Conservation (phyloP, 2,113 vertebrate genomes). For the Catagonus wagneri region DNA sequence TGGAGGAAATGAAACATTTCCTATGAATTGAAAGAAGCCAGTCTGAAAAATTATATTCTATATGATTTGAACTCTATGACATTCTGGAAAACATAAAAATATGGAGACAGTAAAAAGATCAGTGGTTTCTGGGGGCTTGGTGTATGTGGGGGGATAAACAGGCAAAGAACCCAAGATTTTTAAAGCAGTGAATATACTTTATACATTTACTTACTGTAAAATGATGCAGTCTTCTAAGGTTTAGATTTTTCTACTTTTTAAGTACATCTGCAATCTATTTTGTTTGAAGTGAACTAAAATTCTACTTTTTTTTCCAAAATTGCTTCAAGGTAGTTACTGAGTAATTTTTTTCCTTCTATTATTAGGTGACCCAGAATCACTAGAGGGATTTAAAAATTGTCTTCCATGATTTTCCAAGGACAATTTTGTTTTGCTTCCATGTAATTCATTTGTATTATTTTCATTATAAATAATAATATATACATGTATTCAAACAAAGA, state of each 20-base stretch:
- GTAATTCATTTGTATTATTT: neutral
- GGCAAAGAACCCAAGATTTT: neutral
- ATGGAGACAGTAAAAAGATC: neutral
- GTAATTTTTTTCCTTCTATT: neutral
- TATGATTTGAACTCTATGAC: neutral
- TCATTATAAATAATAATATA: neutral
- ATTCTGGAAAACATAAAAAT: neutral
- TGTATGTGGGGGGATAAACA: neutral
- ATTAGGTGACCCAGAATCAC: neutral
- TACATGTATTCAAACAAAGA: neutral
- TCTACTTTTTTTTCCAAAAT: neutral
- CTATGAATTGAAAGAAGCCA: neutral
- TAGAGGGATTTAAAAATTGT: neutral
- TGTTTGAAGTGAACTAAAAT: neutral
- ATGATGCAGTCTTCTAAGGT: neutral
- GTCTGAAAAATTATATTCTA: neutral
- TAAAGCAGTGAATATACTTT: neutral
- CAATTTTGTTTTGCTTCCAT: neutral
- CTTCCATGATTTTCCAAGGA: neutral
- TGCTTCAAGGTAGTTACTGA: neutral
- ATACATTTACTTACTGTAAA: neutral
- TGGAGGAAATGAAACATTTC: neutral
- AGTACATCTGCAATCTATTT: neutral
- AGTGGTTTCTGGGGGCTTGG: neutral
- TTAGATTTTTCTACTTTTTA: neutral